phyloP scores from a whole-genome alignment of 2,888 invertebrate genomes.

The Aporophyla nigra region DNA sequence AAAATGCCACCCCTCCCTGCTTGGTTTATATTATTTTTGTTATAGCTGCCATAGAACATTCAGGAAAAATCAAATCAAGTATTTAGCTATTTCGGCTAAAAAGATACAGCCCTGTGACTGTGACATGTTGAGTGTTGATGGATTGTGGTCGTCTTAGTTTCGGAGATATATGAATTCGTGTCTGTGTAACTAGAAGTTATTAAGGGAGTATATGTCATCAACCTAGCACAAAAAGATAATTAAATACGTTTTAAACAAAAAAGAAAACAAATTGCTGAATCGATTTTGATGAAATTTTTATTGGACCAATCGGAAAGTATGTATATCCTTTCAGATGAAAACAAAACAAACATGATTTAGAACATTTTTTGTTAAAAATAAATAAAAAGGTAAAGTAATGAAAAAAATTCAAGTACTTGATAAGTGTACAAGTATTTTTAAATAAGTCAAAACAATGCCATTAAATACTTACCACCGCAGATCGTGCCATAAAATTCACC shows the following conservation, averaged over 20 bases:
- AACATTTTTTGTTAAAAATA: slow-evolving; percentile 7
- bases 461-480: slow-evolving; percentile 21
- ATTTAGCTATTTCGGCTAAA: not conserved
- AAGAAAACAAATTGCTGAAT: slow-evolving; percentile 19
- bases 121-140: slow-evolving; percentile 14
- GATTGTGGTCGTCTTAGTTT: slow-evolving; percentile 13
- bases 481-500: slow-evolving; percentile 18
- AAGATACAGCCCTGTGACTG: slow-evolving; percentile 12
- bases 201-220: slow-evolving; percentile 9
- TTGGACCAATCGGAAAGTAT: slow-evolving; percentile 23
- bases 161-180: slow-evolving; percentile 9
- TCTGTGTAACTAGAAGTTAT: slow-evolving; percentile 8
- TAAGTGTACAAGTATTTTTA: slow-evolving; percentile 19
- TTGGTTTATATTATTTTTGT: slow-evolving; percentile 16
- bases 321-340: slow-evolving; percentile 25
- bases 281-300: slow-evolving; percentile 19
- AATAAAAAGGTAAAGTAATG: slow-evolving; percentile 10
- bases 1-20: slow-evolving; percentile 4
- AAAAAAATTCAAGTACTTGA: slow-evolving; percentile 7
- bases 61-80: slow-evolving; percentile 8
- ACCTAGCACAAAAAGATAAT: slow-evolving; percentile 14
- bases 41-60: slow-evolving; percentile 14
- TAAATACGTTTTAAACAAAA: slow-evolving; percentile 15
- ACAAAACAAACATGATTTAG: slow-evolving; percentile 16
- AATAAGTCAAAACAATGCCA: slow-evolving; percentile 27